phyloP scores from a whole-genome alignment of 2,888 invertebrate species.

The Tenthredo amoena region DNA sequence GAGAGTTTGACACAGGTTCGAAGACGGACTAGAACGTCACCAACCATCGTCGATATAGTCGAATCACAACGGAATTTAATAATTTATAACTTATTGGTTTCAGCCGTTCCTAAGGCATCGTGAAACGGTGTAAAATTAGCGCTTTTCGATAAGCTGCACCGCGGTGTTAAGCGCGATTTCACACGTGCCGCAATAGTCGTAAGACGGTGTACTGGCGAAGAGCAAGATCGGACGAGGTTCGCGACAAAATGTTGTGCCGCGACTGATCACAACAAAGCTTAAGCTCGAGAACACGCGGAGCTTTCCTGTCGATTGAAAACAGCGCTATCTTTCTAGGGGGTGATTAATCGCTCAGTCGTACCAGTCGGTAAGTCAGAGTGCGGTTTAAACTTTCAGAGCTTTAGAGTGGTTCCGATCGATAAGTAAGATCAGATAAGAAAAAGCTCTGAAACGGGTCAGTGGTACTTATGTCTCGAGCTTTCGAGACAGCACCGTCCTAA shows the following conservation, averaged over 20 bases:
- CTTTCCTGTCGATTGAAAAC: constrained; percentile 42
- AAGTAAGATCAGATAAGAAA: background rate
- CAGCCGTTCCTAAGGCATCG: background rate
- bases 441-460: background rate
- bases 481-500: background rate
- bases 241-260: constrained; percentile 64
- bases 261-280: constrained; percentile 64
- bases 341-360: constrained; percentile 14
- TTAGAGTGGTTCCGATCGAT: background rate
- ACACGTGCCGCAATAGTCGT: constrained; percentile 16
- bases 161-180: background rate
- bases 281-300: constrained; percentile 60
- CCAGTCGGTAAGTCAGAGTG: background rate
- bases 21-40: background rate
- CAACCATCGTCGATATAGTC: background rate
- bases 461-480: too few species aligned
- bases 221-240: constrained; percentile 60
- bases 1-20: background rate
- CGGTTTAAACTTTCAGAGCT: background rate
- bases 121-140: background rate
- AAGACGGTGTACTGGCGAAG: background rate
- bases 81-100: background rate
- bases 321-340: constrained; percentile 57
- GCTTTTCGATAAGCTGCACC: background rate
- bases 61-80: background rate